Conservation (phyloP, 64 coral and sea anemone genomes). For the Porites australiensis region DNA sequence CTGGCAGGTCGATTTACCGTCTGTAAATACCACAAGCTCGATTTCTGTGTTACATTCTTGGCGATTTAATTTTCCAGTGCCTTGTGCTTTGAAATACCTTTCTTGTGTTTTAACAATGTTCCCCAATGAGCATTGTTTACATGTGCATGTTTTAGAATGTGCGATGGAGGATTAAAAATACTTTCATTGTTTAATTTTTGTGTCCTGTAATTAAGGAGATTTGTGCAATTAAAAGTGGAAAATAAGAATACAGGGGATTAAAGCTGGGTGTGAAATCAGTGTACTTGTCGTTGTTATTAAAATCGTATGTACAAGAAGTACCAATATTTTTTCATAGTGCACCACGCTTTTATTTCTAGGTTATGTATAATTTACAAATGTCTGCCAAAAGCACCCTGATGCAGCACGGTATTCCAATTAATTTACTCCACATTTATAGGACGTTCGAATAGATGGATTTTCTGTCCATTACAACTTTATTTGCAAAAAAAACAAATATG, state of each 20-base stretch:
- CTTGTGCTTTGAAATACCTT: too few species aligned
- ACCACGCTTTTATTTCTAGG: neutral
- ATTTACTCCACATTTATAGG: too few species aligned
- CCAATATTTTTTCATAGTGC: slow-evolving; percentile 9
- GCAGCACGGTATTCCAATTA: too few species aligned
- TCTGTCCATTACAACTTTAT: too few species aligned
- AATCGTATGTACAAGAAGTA: neutral
- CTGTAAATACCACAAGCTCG: too few species aligned
- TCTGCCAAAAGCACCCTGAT: too few species aligned
- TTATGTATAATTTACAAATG: neutral
- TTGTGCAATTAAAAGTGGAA: neutral
- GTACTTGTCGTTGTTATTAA: neutral
- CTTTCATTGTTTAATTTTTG: neutral
- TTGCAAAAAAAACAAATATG: too few species aligned
- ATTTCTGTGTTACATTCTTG: too few species aligned
- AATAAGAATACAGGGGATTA: neutral
- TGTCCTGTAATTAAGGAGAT: slow-evolving; percentile 4
- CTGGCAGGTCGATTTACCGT: neutral
- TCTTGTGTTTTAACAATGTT: neutral
- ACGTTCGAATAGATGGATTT: too few species aligned
- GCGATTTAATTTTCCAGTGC: too few species aligned
- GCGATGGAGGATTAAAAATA: neutral
- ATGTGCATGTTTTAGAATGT: neutral
- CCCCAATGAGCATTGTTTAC: neutral
- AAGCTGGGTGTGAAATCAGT: neutral